Evolutionary conservation across 30 jellyfish, hydroid and myxozoan species (phyloP), one percentile per base, ranked within the genome.

Genomic region (Cassiopea xamachana): DNA sequence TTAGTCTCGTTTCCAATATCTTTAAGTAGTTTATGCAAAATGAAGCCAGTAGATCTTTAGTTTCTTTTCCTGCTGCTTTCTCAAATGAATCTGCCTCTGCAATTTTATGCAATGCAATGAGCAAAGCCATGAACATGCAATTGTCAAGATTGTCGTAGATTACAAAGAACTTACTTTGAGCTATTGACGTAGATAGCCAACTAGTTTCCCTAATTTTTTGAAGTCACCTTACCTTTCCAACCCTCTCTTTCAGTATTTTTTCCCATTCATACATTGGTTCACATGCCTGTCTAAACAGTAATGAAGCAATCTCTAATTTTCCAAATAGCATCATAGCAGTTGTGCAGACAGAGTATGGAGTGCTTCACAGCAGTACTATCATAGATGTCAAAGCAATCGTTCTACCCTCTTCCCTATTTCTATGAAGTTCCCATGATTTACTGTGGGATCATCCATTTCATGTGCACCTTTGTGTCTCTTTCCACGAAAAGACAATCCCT

Each of bases 151-250:
- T 77, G 79, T 77, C 87, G 19, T 77, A 77, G 13, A 2, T 46
- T 47, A 9, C 87, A 77, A 77, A 77, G 72, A 77, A 43, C 49
- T 46, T 77, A 45, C 79, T 4, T 4, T 43, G 43, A 45, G 79
- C 87, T 44, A 50, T 50, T 45, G 69, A 47, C 72, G 45, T 77
- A 50, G 87, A 77, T 10, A 47, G 72, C 79, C 79, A 77, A 43
- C 87, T 47, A 77, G 87, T 77, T 77, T 77, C 78, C 72, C 87
- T 18, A 77, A 77, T 46, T 50, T 59, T 77, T 18, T 46, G 46
- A 13, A 64, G 74, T 64, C 74, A 2, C 74, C 43, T 64, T 50
- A 77, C 87, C 87, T 77, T 77, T 14, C 72, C 72, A 77, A 73
- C 12, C 8, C 27, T 77, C 72, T 50, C 87, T 77, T 77, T 77